Evolutionary conservation across 2,113 vertebrate species (phyloP).

Genomic region (Aplodontia rufa): DNA sequence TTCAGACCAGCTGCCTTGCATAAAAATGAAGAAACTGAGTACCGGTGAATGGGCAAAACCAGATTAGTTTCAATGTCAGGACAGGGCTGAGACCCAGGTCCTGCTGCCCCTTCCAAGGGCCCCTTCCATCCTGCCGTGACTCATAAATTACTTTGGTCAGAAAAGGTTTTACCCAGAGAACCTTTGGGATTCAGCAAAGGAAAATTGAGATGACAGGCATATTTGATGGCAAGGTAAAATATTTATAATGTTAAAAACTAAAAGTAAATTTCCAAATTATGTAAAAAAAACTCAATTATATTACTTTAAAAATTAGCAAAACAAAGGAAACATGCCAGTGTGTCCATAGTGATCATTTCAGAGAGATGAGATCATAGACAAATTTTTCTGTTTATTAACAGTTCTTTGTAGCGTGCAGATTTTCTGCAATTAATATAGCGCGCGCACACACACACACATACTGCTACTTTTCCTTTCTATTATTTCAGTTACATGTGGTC

Average conservation of each 20-base stretch:
- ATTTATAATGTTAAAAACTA: background rate
- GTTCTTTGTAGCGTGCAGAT: background rate
- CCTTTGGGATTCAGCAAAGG: background rate
- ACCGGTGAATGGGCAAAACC: fast-evolving
- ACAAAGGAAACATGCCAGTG: background rate
- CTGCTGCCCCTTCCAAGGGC: background rate
- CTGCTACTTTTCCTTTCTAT: background rate
- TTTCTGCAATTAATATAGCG: background rate
- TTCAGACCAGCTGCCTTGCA: background rate
- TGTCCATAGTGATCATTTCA: background rate
- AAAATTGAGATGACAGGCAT: background rate
- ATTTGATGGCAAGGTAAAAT: background rate
- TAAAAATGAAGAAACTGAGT: background rate
- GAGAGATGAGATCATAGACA: background rate
- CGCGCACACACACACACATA: background rate
- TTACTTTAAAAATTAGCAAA: background rate
- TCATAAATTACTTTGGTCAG: background rate
- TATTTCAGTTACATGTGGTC: background rate
- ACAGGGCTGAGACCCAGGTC: background rate
- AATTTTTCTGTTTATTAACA: background rate
- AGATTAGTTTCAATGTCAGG: background rate
- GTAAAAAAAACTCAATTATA: background rate
- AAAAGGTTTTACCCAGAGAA: background rate
- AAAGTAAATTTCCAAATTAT: background rate
- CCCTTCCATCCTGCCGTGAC: background rate